phyloP scores from a whole-genome alignment of 2,113 vertebrate genomes.

The Phrynocephalus versicolor region DNA sequence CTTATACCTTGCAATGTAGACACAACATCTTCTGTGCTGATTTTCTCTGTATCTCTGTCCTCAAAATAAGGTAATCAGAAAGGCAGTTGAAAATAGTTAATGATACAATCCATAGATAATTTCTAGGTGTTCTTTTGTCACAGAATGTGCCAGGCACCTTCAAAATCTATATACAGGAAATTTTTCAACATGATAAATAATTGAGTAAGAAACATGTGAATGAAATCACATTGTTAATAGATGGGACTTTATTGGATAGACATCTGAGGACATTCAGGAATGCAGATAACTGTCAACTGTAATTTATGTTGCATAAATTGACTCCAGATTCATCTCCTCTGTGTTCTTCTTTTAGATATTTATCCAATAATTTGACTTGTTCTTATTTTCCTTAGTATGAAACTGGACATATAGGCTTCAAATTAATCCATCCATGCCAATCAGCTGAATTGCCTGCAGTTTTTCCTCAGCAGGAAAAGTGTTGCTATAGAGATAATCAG shows the following conservation, averaged over 20 bases:
- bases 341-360: background rate
- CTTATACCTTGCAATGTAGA: background rate
- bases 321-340: slow-evolving; percentile 2
- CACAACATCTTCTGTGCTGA: background rate
- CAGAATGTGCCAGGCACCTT: background rate
- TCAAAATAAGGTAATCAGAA: background rate
- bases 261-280: slow-evolving; percentile 10
- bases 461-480: background rate
- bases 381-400: no score
- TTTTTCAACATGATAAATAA: background rate
- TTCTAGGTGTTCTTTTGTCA: background rate
- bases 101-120: background rate
- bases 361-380: background rate
- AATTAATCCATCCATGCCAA: background rate
- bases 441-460: background rate
- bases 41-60: background rate
- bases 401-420: background rate
- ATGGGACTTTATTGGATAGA: slow-evolving; percentile 13
- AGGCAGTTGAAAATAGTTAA: background rate
- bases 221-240: slow-evolving; percentile 1
- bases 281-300: slow-evolving; percentile 18
- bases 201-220: background rate
- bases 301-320: slow-evolving; percentile 28
- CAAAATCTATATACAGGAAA: background rate
- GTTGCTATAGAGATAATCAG: background rate